Evolutionary conservation across 2,888 invertebrate genomes (phyloP).

Genomic region (Loripinus fragilis): DNA sequence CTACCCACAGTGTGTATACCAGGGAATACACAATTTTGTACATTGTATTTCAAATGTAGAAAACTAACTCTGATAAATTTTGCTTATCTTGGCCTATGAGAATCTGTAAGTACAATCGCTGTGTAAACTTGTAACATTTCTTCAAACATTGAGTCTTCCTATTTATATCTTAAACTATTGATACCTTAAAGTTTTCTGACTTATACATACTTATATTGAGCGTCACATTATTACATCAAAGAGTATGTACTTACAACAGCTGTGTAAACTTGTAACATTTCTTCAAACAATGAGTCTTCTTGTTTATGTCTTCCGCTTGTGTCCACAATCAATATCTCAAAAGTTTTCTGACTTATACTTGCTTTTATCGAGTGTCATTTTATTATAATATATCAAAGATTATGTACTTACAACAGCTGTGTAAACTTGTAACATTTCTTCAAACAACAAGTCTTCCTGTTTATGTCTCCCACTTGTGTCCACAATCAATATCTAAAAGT

Average conservation of each 20-base stretch:
- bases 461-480: conserved; percentile 99
- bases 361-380: no score
- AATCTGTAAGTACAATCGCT: conserved; percentile 95
- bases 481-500: conserved; percentile 99
- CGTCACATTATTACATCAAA: no score
- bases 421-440: conserved; percentile 99
- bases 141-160: conserved; percentile 99
- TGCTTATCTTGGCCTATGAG: no score
- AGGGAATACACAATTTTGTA: no score
- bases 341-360: conserved; percentile 99
- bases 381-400: no score
- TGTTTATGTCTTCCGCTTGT: conserved; percentile 99
- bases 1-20: no score
- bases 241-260: conserved; percentile 96
- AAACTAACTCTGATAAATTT: no score
- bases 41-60: no score
- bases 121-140: conserved; percentile 99
- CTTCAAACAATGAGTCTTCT: conserved; percentile 99
- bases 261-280: conserved; percentile 99
- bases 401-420: conserved; percentile 97
- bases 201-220: no score
- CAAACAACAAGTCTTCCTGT: conserved; percentile 99
- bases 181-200: conserved; percentile 99
- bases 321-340: conserved; percentile 99
- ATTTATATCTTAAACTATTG: conserved; percentile 99